Conservation (phyloP, 2,797 vertebrate genomes). For the Enteromius mattozi region DNA sequence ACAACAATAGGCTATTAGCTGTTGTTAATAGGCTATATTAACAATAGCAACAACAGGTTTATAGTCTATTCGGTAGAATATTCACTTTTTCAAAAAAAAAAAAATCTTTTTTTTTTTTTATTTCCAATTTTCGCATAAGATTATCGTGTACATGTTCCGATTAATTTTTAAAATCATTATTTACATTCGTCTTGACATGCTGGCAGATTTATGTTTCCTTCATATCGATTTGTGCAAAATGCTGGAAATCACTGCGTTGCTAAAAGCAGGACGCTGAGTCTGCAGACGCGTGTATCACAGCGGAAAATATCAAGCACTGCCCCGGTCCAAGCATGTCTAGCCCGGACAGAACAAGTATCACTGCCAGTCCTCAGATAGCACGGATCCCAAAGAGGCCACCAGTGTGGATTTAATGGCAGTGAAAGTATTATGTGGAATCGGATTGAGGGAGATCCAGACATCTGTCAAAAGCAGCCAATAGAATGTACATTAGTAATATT, state of each 20-base stretch:
- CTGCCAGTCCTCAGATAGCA: conserved; percentile 51
- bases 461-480: conserved; percentile 84
- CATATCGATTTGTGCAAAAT: conserved; percentile 78
- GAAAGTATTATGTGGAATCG: conserved; percentile 76
- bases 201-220: conserved; percentile 81
- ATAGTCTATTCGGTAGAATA: background rate
- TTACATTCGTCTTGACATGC: conserved; percentile 82
- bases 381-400: conserved; percentile 67
- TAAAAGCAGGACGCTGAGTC: conserved; percentile 51
- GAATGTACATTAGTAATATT: conserved; percentile 86
- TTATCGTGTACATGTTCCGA: conserved; percentile 78
- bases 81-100: background rate
- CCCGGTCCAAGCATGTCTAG: background rate
- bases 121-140: conserved; percentile 59
- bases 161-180: conserved; percentile 85
- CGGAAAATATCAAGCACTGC: conserved; percentile 14
- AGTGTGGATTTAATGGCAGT: conserved; percentile 75
- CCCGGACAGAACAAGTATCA: conserved; percentile 28
- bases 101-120: no score
- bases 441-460: conserved; percentile 77
- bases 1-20: background rate
- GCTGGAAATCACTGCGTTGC: conserved; percentile 76
- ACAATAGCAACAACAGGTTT: background rate
- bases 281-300: conserved; percentile 27
- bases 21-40: background rate